A percentile compares a stretch with the other conserved stretches of the same genome.
Conservation (phyloP, 2,888 invertebrate genomes). For the Tuberolachnus salignus region DNA sequence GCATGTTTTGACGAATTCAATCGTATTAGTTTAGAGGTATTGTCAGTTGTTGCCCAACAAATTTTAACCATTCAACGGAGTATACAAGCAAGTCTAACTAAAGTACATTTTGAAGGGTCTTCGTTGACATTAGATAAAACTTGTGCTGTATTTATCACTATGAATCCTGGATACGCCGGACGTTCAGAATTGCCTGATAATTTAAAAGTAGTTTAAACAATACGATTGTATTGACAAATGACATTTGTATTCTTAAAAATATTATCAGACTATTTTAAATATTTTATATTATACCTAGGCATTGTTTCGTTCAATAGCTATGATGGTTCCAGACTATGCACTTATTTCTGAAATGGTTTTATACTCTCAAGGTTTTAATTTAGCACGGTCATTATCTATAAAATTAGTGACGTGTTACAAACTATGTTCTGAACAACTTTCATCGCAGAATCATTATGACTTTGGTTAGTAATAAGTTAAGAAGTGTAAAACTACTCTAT, state of each 20-base stretch:
- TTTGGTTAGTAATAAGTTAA: conserved; percentile 28
- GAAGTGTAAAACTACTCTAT: background rate
- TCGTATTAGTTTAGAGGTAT: conserved; percentile 80
- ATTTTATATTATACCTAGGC: conserved; percentile 66
- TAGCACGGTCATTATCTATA: conserved; percentile 84
- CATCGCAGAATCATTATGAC: conserved; percentile 44
- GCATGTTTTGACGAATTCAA: conserved; percentile 88
- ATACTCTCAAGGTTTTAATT: conserved; percentile 89
- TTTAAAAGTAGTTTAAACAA: conserved; percentile 75
- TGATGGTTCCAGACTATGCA: conserved; percentile 98
- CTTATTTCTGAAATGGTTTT: conserved; percentile 92
- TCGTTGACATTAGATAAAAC: conserved; percentile 80
- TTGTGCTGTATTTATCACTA: conserved; percentile 91
- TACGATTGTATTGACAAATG: no score
- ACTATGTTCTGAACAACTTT: conserved; percentile 52
- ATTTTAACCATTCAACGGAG: conserved; percentile 76
- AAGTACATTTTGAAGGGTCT: conserved; percentile 86
- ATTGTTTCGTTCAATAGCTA: conserved; percentile 90
- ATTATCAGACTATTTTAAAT: background rate
- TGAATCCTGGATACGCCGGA: conserved; percentile 94
- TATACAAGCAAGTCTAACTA: conserved; percentile 69
- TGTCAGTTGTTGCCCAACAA: conserved; percentile 83
- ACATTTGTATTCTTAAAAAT: background rate
- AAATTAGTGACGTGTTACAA: conserved; percentile 70
- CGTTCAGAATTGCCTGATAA: conserved; percentile 93